phyloP scores from a whole-genome alignment of 2,113 vertebrate species.

The Campylomormyrus tamandua region DNA sequence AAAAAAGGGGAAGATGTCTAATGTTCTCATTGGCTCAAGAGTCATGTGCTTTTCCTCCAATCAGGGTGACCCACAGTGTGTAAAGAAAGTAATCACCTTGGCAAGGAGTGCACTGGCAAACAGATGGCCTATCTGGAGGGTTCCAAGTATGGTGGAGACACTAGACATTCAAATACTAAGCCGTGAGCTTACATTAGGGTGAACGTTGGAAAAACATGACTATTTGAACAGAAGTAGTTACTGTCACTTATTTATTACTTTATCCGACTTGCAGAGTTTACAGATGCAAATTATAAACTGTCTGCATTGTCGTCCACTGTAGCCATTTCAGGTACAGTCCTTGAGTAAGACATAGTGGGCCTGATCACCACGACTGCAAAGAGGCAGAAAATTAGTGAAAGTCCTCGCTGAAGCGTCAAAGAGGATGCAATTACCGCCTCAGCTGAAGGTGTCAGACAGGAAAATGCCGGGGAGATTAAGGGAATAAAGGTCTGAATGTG shows the following conservation, averaged over 20 bases:
- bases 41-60: background rate
- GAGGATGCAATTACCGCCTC: background rate
- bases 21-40: background rate
- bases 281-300: background rate
- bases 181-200: background rate
- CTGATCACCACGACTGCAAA: background rate
- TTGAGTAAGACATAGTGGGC: background rate
- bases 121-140: background rate
- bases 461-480: constrained; percentile 7
- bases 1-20: background rate
- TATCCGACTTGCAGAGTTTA: background rate
- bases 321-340: background rate
- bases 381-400: background rate
- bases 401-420: background rate
- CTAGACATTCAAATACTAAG: background rate
- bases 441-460: background rate
- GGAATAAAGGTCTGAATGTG: background rate
- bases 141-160: background rate
- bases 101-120: background rate
- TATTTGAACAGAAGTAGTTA: background rate
- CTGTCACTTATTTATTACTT: background rate
- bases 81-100: background rate
- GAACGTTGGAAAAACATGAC: background rate
- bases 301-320: background rate
- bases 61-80: background rate